These are phyloP conservation scores for Andrena bucephala DNA, from an alignment of 2,888 invertebrate species.

Conservation along the genomic window DNA sequence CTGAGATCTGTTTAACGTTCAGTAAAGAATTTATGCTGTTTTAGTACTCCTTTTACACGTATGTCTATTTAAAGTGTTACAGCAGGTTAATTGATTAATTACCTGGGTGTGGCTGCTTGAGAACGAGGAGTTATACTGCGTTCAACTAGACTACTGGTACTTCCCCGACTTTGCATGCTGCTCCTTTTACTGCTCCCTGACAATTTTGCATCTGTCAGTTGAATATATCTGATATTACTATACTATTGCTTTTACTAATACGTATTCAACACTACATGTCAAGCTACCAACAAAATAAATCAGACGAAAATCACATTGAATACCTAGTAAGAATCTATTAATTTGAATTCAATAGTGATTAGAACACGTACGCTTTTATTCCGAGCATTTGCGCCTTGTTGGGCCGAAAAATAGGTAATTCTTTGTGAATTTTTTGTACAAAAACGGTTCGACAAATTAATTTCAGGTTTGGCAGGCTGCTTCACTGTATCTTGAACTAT, in stretches of 20 bases:
- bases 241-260: constrained; percentile 43
- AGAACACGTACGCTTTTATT: too few species aligned
- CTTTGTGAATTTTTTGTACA: too few species aligned
- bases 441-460: too few species aligned
- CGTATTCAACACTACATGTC: neutral
- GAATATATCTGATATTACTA: constrained; percentile 70
- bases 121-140: constrained; percentile 94
- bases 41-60: neutral
- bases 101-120: constrained; percentile 96
- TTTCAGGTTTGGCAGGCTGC: too few species aligned
- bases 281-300: neutral
- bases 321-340: neutral
- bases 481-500: too few species aligned
- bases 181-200: constrained; percentile 95
- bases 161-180: constrained; percentile 96
- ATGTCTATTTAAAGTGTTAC: neutral
- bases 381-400: too few species aligned
- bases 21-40: constrained; percentile 9
- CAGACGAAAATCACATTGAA: neutral
- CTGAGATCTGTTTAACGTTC: constrained; percentile 88
- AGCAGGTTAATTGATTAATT: constrained; percentile 44
- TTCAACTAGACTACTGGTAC: constrained; percentile 94
- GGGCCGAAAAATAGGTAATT: too few species aligned
- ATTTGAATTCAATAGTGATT: neutral
- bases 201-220: constrained; percentile 88